Conservation (phyloP, 30 jellyfish, hydroid and myxozoan genomes). For the Haliclystus octoradiatus region DNA sequence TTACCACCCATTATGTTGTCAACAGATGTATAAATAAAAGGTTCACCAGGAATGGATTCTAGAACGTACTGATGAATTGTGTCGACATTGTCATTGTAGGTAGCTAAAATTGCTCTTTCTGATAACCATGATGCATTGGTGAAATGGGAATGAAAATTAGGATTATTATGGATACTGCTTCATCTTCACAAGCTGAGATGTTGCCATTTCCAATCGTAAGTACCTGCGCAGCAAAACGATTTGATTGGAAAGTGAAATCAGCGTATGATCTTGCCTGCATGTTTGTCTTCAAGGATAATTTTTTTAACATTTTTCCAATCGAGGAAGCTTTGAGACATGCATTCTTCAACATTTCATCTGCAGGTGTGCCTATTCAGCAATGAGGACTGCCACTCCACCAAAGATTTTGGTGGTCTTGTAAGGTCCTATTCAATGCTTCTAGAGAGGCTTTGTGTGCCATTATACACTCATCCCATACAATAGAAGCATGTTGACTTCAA, state of each 20-base stretch:
- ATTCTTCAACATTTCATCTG: slow-evolving; percentile 26
- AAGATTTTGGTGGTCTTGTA: slow-evolving; percentile 9
- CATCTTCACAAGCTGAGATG: neutral
- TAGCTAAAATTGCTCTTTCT: slow-evolving; percentile 22
- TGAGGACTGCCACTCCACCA: slow-evolving; percentile 41
- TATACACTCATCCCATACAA: no score
- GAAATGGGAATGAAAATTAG: neutral
- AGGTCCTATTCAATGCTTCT: no score
- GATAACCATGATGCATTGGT: slow-evolving; percentile 2
- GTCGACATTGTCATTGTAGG: slow-evolving; percentile 17
- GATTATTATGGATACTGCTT: neutral
- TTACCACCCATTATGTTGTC: no score
- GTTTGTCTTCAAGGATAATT: slow-evolving; percentile 1
- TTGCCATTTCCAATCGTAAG: slow-evolving; percentile 3
- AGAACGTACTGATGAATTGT: slow-evolving; percentile 10
- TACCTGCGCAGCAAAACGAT: neutral
- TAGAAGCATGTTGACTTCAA: no score
- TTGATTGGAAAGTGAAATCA: neutral
- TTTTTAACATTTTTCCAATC: slow-evolving; percentile 20
- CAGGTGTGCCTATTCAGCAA: slow-evolving; percentile 51
- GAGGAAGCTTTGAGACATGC: slow-evolving; percentile 27
- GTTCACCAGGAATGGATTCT: slow-evolving; percentile 18
- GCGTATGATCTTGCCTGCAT: slow-evolving; percentile 8
- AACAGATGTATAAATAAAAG: neutral
- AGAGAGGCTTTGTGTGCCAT: no score